A percentile compares a stretch with the other conserved stretches of the same genome.
Conservation (phyloP, 2,888 invertebrate species). For the Aspidapion aeneum region DNA sequence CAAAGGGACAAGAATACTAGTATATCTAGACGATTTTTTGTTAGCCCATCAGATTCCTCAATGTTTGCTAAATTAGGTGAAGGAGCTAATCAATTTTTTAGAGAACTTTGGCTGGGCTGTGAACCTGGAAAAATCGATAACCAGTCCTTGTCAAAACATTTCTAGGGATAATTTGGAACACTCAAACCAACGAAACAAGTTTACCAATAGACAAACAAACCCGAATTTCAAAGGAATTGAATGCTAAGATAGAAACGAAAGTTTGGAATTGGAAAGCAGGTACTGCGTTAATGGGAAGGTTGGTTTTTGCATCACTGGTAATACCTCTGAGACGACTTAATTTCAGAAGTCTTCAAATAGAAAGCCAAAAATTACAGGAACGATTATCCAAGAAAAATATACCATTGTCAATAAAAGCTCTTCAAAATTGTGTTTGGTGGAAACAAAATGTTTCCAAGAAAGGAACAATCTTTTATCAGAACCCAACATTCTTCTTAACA, state of each 20-base stretch:
- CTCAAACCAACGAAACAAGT: background rate
- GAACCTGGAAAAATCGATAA: constrained; percentile 9
- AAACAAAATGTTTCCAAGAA: background rate
- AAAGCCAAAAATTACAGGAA: background rate
- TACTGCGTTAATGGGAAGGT: constrained; percentile 5
- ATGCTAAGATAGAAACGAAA: background rate
- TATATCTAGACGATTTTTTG: constrained; percentile 29
- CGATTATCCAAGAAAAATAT: background rate
- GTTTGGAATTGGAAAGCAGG: constrained; percentile 6
- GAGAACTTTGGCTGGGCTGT: constrained; percentile 9
- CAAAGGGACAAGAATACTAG: constrained; percentile 25
- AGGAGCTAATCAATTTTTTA: background rate
- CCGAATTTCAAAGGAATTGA: background rate
- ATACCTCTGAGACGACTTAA: constrained; percentile 5
- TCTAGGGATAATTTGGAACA: constrained; percentile 10
- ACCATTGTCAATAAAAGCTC: background rate
- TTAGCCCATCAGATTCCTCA: background rate
- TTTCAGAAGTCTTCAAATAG: constrained; percentile 1
- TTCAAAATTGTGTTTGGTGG: background rate
- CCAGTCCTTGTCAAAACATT: background rate
- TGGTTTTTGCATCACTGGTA: constrained; percentile 7
- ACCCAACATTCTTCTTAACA: background rate
- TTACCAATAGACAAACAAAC: constrained; percentile 4
- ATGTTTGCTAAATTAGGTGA: background rate
- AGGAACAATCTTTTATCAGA: background rate